Conservation (phyloP, 2,113 vertebrate genomes). For the Cynocephalus volans region DNA sequence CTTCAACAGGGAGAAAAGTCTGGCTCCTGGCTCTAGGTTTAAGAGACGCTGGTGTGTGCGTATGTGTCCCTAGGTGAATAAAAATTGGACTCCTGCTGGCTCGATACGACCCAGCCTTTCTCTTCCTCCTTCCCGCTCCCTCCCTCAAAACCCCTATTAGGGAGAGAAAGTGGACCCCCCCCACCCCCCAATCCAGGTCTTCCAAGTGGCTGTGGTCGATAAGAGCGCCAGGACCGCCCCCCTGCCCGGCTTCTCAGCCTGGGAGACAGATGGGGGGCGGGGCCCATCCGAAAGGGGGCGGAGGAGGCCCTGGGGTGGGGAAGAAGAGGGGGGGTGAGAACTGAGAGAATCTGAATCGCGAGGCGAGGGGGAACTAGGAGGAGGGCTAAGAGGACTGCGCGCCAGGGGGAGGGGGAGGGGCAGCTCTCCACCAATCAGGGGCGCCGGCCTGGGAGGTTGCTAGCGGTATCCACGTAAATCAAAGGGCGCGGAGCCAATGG, state of each 20-base stretch:
- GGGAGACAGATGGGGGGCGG: conserved; percentile 84
- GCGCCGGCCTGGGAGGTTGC: conserved; percentile 88
- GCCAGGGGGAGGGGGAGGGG: conserved; percentile 54
- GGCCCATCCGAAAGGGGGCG: conserved; percentile 56
- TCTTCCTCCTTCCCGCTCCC: background rate
- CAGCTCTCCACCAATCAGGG: conserved; percentile 87
- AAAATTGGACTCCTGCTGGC: conserved; percentile 43
- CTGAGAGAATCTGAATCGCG: conserved; percentile 70
- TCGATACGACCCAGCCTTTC: conserved; percentile 51
- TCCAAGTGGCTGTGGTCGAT: conserved; percentile 74
- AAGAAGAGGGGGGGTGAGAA: conserved; percentile 63
- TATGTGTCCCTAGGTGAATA: conserved; percentile 58
- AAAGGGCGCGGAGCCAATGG: conserved; percentile 91
- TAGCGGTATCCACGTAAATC: conserved; percentile 94
- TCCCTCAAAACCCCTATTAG: background rate
- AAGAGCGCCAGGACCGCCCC: conserved; percentile 42
- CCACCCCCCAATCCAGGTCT: conserved; percentile 42
- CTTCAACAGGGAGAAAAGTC: background rate
- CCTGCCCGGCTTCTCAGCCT: conserved; percentile 15
- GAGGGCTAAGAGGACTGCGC: conserved; percentile 50
- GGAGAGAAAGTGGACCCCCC: conserved; percentile 42
- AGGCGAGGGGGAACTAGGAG: conserved; percentile 40
- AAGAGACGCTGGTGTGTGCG: background rate
- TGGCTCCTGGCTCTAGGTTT: conserved; percentile 16
- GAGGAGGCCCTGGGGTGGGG: conserved; percentile 68